phyloP scores from a whole-genome alignment of 1,140 invertebrate genomes.

The Hyles vespertilio region DNA sequence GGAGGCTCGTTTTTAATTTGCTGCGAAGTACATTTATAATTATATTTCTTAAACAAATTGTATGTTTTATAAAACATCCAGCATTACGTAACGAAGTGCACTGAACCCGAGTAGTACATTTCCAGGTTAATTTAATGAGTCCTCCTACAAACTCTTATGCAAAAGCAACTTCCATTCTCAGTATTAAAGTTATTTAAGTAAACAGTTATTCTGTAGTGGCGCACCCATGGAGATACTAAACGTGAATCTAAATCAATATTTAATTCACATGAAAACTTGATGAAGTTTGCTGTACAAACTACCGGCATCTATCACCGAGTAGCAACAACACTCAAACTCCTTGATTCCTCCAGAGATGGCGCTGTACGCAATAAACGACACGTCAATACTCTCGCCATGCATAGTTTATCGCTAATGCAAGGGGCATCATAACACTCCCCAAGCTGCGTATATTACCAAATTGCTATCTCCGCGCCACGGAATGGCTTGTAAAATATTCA shows the following conservation, averaged over 20 bases:
- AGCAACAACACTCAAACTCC: conserved; percentile 14
- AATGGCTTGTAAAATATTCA: conserved; percentile 66
- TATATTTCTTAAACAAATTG: background rate
- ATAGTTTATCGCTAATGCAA: conserved; percentile 47
- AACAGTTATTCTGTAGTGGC: background rate
- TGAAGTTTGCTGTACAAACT: too few species aligned
- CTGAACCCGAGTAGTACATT: background rate
- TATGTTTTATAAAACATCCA: background rate
- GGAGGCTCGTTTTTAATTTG: background rate
- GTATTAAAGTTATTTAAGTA: background rate
- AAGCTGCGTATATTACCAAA: conserved; percentile 48
- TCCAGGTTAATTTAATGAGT: background rate
- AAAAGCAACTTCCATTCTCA: background rate
- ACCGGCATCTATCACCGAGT: conserved; percentile 34
- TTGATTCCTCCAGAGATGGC: conserved; percentile 34
- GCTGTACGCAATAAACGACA: conserved; percentile 25
- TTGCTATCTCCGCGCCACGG: conserved; percentile 43
- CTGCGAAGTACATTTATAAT: background rate
- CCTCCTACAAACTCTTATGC: background rate
- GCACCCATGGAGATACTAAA: background rate
- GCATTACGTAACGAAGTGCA: background rate
- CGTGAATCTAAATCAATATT: background rate
- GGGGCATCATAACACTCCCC: conserved; percentile 52
- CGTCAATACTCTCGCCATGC: conserved; percentile 51
- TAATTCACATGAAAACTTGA: too few species aligned